These are phyloP conservation scores for Adrianichthys oophorus DNA, from an alignment of 2,797 vertebrate genomes.

Conservation along the genomic window DNA sequence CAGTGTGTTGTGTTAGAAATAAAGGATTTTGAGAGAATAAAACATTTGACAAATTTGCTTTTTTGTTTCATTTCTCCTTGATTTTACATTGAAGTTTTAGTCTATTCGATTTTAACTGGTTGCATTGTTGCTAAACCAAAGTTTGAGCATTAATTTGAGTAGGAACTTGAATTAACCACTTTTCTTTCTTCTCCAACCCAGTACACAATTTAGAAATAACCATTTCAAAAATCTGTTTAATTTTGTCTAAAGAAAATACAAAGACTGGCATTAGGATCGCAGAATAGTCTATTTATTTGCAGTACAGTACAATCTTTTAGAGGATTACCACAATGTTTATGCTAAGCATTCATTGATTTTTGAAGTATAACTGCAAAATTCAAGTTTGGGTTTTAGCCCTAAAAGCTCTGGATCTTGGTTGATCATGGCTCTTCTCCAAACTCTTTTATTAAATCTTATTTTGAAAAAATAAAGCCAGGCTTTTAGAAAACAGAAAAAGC, in stretches of 20 bases:
- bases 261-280: constrained; percentile 9
- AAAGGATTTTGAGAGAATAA: constrained; percentile 59
- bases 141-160: too few species aligned
- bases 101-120: too few species aligned
- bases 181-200: too few species aligned
- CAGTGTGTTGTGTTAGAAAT: constrained; percentile 59
- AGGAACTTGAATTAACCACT: too few species aligned
- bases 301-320: constrained; percentile 62
- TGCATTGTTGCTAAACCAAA: too few species aligned
- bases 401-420: constrained; percentile 8
- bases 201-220: too few species aligned
- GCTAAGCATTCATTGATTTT: constrained; percentile 56
- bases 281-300: constrained; percentile 60
- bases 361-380: constrained; percentile 59
- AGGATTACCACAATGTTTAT: constrained; percentile 40
- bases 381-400: constrained; percentile 67
- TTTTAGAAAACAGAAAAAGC: neutral
- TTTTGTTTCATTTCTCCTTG: constrained; percentile 6
- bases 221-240: neutral
- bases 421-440: neutral
- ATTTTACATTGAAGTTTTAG: neutral
- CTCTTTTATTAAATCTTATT: constrained; percentile 6
- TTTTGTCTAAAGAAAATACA: neutral
- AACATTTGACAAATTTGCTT: constrained; percentile 32
- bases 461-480: constrained; percentile 11